Evolutionary conservation across 30 jellyfish, hydroid and myxozoan genomes (phyloP), one percentile per base, ranked within the genome.

Genomic region (Chironex yamaguchii): DNA sequence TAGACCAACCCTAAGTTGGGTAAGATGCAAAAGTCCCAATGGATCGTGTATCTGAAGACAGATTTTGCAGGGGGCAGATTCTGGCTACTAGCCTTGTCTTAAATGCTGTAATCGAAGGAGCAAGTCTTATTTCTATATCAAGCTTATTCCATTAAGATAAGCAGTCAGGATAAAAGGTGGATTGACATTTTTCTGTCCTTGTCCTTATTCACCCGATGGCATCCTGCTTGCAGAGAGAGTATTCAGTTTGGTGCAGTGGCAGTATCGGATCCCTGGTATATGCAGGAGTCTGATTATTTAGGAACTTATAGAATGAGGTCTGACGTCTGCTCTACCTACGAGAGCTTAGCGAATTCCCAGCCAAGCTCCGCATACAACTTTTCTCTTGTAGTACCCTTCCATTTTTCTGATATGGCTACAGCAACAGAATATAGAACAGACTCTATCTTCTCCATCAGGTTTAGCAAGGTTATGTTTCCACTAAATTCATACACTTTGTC

Each of bases 81-180:
- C 23, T 62, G 9, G 86, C 50, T 30, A 67, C 29, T 32, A 42
- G 20, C 74, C 70, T 82, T 73, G 32, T 82, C 71, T 82, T 82
- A 49, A 78, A 82, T 52, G 35, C 68, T 49, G 92, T 68, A 52
- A 34, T n/a, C n/a, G n/a, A n/a, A 26, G 79, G 86, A 67, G 79
- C 92, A 66, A 82, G 80, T 82, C 92, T 82, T 48, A 82, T 62
- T 74, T 82, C 92, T 22, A 67, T 53, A 26, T 29, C 79, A 26
- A 82, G 83, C 34, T 82, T 72, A 52, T 82, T 82, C 86, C 85
- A 82, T 82, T 82, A 85, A 42, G 77, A 49, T 51, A 80, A 70
- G 63, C 84, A 80, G 49, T 80, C 54, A 67, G 91, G 84, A 80
- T 80, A 80, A 68, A 82, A 82, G 66, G 74, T 82, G 54, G 92